Conservation (phyloP, 2,797 vertebrate genomes). For the Brotula barbata region DNA sequence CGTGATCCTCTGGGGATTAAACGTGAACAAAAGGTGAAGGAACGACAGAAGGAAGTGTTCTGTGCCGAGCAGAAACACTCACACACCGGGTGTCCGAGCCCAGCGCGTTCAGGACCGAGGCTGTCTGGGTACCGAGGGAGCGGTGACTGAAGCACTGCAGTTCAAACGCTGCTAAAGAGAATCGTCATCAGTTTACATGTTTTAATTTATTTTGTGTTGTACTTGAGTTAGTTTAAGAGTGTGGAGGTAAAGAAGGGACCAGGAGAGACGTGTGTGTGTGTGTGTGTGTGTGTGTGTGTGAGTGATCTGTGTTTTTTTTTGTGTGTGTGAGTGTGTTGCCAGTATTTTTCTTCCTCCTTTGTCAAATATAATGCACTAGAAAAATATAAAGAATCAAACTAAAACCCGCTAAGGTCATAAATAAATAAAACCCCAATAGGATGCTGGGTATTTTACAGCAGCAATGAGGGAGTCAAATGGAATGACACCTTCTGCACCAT, state of each 20-base stretch:
- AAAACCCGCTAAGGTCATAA: too few species aligned
- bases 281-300: conserved; percentile 8
- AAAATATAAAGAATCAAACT: too few species aligned
- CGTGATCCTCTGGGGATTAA: too few species aligned
- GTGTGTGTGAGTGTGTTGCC: too few species aligned
- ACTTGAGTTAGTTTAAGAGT: neutral
- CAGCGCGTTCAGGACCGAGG: neutral
- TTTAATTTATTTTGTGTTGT: neutral
- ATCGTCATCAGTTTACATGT: neutral
- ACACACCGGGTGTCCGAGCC: neutral
- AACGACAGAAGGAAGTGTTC: too few species aligned
- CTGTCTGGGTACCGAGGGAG: neutral
- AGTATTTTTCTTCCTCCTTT: too few species aligned
- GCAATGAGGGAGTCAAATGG: too few species aligned
- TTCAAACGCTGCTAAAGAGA: conserved; percentile 3
- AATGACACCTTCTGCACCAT: too few species aligned
- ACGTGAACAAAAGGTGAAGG: too few species aligned
- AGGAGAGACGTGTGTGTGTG: neutral
- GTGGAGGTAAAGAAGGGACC: neutral
- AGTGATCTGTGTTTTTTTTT: conserved; percentile 21
- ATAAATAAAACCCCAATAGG: too few species aligned
- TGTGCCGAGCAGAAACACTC: neutral
- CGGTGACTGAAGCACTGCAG: conserved; percentile 12
- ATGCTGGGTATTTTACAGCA: too few species aligned
- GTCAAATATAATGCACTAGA: too few species aligned